Percentiles rank a stretch among this genome's conserved stretches.
phyloP scores from a whole-genome alignment of 2,888 invertebrate species.

The Carabus problematicus region DNA sequence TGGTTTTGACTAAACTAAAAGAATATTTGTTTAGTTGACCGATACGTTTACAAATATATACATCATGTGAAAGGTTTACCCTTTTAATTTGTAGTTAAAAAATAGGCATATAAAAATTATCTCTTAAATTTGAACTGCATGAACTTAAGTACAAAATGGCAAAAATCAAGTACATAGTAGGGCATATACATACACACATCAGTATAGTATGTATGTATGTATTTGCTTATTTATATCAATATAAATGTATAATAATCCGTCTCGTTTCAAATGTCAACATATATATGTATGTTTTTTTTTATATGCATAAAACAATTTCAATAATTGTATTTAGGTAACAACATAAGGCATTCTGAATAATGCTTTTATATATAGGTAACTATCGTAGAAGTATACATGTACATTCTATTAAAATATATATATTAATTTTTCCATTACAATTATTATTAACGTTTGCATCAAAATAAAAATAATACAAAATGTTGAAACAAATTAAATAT shows the following conservation, averaged over 20 bases:
- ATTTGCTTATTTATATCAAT: too few species aligned
- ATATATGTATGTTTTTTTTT: background rate
- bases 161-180: conserved; percentile 18
- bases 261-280: too few species aligned
- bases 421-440: conserved; percentile 40
- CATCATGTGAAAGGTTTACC: too few species aligned
- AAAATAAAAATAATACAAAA: conserved; percentile 29
- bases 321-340: conserved; percentile 31
- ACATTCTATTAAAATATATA: conserved; percentile 39
- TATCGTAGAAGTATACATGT: conserved; percentile 25
- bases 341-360: conserved; percentile 36
- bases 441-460: conserved; percentile 26
- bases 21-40: too few species aligned
- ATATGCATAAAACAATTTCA: conserved; percentile 24
- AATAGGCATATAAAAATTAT: conserved; percentile 22
- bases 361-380: background rate
- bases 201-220: too few species aligned
- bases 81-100: too few species aligned
- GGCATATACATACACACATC: too few species aligned
- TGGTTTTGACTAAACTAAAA: too few species aligned
- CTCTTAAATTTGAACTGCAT: conserved; percentile 25
- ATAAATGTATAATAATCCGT: too few species aligned
- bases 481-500: conserved; percentile 28
- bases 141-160: conserved; percentile 26
- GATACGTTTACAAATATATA: too few species aligned